Evolutionary conservation across 64 coral and sea anemone species (phyloP), one percentile per base, ranked within the genome.

Genomic region (Porites lutea): DNA sequence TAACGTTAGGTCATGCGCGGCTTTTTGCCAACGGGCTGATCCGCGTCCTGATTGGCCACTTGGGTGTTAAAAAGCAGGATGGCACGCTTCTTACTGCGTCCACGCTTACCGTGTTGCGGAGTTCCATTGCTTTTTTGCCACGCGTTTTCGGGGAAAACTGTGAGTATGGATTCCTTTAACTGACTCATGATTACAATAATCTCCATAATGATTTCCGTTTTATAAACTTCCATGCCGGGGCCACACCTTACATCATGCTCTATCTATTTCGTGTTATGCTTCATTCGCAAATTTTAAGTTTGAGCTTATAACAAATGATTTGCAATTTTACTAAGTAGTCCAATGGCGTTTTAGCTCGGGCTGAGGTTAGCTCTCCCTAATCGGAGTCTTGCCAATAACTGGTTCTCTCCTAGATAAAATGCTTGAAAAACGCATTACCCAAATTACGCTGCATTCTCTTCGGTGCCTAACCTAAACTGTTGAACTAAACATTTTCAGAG

Each of bases 121-220:
- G 20, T 21, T 48, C 12, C 7, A 16, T 76, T n/a, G 16, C 45
- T 8, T 48, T 9, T 18, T 61, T 6, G 46, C 16, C 59, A 49
- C 45, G 62, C 59, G 44, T 13, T 63, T 67, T 68, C 61, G 8
- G 52, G 81, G 61, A 84, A 68, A 84, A 67, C 19, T 19, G 75
- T 78, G 64, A 76, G 73, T 76, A 57, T 57, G 73, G 8, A 51
- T 5, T 9, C 14, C 19, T 67, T 23, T 9, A n/a, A 52, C 1
- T 69, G 16, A 48, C 16, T 84, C 27, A 2, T 83, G 50, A 60
- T 9, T 14, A 43, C 21, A 84, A 68, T 51, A 68, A 45, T 45
- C 44, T 0, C 20, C 0, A 6, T 51, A 84, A 84, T n/a, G 63
- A 69, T 84, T 84, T 84, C 81, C 81, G 46, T 84, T 84, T 15